Evolutionary conservation across 92 coral and sea anemone genomes (phyloP).

Genomic region (Ricordea florida): DNA sequence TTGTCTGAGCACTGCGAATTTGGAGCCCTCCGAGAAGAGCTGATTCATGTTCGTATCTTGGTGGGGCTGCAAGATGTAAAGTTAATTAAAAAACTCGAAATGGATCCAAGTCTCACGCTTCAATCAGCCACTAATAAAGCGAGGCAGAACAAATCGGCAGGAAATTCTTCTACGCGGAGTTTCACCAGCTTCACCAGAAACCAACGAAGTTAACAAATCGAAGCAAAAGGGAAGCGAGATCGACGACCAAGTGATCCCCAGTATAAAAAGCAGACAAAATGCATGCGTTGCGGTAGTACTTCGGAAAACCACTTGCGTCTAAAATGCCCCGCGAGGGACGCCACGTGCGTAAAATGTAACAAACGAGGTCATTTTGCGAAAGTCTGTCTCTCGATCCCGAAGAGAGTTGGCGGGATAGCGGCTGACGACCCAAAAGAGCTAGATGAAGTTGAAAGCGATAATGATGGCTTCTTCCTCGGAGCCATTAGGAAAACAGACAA

Average conservation of each 20-base stretch:
- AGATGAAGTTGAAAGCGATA: not conserved
- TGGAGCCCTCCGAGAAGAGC: not conserved
- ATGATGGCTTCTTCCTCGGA: constrained; percentile 13
- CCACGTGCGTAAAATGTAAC: too few species aligned
- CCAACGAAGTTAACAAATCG: not conserved
- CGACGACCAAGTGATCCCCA: too few species aligned
- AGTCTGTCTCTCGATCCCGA: constrained; percentile 13
- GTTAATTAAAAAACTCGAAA: not conserved
- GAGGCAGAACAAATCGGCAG: not conserved
- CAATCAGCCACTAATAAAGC: not conserved
- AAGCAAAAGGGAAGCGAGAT: not conserved
- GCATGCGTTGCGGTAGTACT: constrained; percentile 12
- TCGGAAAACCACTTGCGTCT: constrained; percentile 12
- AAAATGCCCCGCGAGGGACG: constrained; percentile 2
- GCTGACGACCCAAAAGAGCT: constrained; percentile 5
- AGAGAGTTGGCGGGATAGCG: not conserved
- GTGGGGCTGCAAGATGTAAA: not conserved
- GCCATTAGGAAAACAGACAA: not conserved
- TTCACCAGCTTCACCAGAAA: not conserved
- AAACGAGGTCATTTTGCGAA: too few species aligned
- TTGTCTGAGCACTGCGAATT: constrained; percentile 7
- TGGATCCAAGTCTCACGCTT: not conserved
- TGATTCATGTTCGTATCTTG: not conserved
- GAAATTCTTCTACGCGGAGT: not conserved
- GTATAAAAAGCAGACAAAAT: not conserved